Percentiles rank a stretch among this genome's conserved stretches.
Conservation (phyloP, 2,113 vertebrate genomes). For the Nycticorax nycticorax region DNA sequence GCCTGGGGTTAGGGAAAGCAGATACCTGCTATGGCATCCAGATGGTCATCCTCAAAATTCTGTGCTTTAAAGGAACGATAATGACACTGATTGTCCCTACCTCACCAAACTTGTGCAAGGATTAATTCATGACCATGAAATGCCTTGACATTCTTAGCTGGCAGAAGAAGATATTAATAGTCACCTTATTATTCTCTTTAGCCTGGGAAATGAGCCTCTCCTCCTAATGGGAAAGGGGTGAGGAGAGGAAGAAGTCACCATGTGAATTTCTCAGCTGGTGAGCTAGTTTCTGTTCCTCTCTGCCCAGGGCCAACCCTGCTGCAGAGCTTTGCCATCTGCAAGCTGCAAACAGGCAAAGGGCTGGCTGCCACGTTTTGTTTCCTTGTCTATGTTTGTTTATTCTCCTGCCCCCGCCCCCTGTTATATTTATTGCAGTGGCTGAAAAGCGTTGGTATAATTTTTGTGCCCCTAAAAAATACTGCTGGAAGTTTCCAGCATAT, state of each 20-base stretch:
- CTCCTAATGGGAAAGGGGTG: background rate
- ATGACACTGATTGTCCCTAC: background rate
- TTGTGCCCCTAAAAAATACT: background rate
- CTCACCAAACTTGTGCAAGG: background rate
- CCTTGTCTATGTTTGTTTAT: background rate
- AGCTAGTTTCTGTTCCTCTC: background rate
- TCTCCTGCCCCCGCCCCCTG: rapidly evolving
- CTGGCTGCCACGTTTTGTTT: background rate
- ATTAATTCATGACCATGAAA: background rate
- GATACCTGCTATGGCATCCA: background rate
- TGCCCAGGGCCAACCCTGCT: background rate
- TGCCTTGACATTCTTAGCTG: background rate
- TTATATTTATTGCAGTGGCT: background rate
- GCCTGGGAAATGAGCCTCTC: background rate
- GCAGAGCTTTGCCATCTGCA: background rate
- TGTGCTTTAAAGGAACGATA: background rate
- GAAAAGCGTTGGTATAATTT: background rate
- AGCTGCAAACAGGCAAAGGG: background rate
- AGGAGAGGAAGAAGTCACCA: background rate
- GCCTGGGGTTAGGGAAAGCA: background rate
- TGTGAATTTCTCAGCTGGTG: background rate
- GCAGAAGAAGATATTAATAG: background rate
- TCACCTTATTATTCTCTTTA: background rate
- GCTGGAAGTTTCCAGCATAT: constrained; percentile 78
- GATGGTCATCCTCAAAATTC: background rate